Base-by-base conservation (phyloP, 2,797 vertebrate genomes). In the Rachycentron canadum region DNA sequence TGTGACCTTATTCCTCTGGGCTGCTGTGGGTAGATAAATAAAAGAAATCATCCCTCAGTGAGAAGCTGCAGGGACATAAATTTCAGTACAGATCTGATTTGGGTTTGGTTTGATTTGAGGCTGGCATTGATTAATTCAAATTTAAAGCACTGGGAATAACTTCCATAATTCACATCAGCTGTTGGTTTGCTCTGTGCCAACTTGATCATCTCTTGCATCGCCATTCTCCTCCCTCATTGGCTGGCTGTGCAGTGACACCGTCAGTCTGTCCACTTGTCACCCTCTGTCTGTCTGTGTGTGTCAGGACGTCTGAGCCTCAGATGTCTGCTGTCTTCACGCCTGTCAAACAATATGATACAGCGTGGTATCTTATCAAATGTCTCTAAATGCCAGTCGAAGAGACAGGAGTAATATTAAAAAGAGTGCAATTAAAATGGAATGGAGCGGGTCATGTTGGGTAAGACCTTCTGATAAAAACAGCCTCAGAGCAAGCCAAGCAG, bases 341-440 rank as follows among this genome's bases (percentile, higher is more conserved):
- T 79, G 80, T 89, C 84, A 81, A 52, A 82, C 81, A 19, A 60
- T 10, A 32, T 73, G 76, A 84, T 75, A 56, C 61, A 36, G 72
- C 50, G 9, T 14, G 5, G 70, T 71, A 77, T 86, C 83, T 86
- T 76, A 85, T 90, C 84, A 86, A 86, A 86, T 79, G 67, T 85
- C 81, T 84, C 71, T 68, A 86, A 90, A 92, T 83, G 86, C 83
- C 86, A 88, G 75, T 81, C 47, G 55, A 66, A 75, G 61, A 86
- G 82, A 85, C 6, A n/a, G 76, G 68, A 77, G 69, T 64, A 50
- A 86, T 80, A 84, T 85, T 84, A 75, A 90, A 88, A 75, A 83
- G 69, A 68, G 56, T 23, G 83, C 82, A 91, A 91, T 92, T 92
- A 89, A 88, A 89, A 87, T 87, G 86, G 86, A 87, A 85, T 91